Conservation (phyloP, 92 coral and sea anemone genomes). For the Zoanthus solanderi region DNA sequence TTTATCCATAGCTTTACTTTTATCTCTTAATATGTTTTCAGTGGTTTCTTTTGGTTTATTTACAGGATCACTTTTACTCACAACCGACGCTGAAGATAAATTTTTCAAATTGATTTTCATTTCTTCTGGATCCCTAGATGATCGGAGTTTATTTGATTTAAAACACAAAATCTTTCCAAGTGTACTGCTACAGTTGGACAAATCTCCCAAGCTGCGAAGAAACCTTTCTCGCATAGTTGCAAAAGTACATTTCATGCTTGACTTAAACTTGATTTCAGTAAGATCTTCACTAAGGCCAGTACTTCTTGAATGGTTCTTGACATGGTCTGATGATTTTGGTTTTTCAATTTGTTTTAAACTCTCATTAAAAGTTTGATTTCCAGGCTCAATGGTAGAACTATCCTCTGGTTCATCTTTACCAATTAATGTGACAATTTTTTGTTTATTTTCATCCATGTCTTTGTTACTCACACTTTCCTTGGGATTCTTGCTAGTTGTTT, state of each 20-base stretch:
- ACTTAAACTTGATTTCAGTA: constrained; percentile 6
- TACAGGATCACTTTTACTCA: constrained; percentile 42
- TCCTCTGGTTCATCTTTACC: constrained; percentile 75
- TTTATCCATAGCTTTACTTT: constrained; percentile 27
- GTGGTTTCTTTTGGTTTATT: constrained; percentile 4
- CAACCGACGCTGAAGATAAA: not conserved
- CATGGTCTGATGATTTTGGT: not conserved
- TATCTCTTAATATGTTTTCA: constrained; percentile 28
- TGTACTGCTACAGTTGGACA: constrained; percentile 65
- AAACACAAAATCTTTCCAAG: constrained; percentile 66
- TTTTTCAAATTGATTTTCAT: not conserved
- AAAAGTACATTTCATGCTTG: constrained; percentile 47
- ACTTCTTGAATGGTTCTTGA: not conserved
- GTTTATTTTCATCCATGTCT: constrained; percentile 33
- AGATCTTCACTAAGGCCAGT: not conserved
- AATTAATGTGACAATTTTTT: constrained; percentile 78
- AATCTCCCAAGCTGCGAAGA: constrained; percentile 63
- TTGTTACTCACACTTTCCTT: not conserved
- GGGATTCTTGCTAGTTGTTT: not conserved
- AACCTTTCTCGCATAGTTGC: constrained; percentile 62
- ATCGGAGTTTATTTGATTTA: constrained; percentile 40
- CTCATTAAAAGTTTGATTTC: not conserved
- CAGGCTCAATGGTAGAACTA: constrained; percentile 16
- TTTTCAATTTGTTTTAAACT: not conserved
- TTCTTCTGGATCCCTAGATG: constrained; percentile 14